Evolutionary conservation across 1,140 invertebrate genomes (phyloP).

Genomic region (Neomicropteryx cornuta): DNA sequence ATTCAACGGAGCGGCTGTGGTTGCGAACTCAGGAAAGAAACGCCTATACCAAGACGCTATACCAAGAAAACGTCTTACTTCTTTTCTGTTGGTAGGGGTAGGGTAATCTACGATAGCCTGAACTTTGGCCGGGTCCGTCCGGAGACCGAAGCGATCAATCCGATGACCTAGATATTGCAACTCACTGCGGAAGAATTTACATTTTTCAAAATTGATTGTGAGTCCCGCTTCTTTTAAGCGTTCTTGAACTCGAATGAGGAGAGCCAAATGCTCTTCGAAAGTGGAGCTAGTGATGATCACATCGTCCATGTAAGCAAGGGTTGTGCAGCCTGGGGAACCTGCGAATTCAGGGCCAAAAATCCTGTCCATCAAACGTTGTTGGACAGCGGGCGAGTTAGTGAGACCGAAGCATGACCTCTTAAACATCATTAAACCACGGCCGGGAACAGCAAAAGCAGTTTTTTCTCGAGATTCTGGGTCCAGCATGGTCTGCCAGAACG

Average conservation of each 20-base stretch:
- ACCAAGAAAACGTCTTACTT: constrained; percentile 16
- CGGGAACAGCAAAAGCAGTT: constrained; percentile 15
- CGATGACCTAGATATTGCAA: constrained; percentile 28
- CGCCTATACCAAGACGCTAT: constrained; percentile 18
- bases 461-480: constrained; percentile 11
- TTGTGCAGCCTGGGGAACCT: too few relatives aligned
- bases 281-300: constrained; percentile 26
- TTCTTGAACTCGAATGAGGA: constrained; percentile 24
- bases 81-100: constrained; percentile 6
- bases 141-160: constrained; percentile 14
- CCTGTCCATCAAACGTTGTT: constrained; percentile 10
- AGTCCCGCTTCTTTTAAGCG: constrained; percentile 24
- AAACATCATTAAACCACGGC: constrained; percentile 11
- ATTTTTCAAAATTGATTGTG: constrained; percentile 33
- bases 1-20: constrained; percentile 14
- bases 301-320: constrained; percentile 36
- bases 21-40: constrained; percentile 19
- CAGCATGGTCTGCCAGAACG: constrained; percentile 24
- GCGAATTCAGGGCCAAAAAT: constrained; percentile 15
- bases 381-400: constrained; percentile 9
- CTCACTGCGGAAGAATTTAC: constrained; percentile 24
- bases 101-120: constrained; percentile 12
- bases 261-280: constrained; percentile 29
- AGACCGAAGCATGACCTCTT: constrained; percentile 12
- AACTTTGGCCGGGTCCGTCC: constrained; percentile 15